Evolutionary conservation across 1,140 invertebrate genomes (phyloP).

Genomic region (Andricus grossulariae): DNA sequence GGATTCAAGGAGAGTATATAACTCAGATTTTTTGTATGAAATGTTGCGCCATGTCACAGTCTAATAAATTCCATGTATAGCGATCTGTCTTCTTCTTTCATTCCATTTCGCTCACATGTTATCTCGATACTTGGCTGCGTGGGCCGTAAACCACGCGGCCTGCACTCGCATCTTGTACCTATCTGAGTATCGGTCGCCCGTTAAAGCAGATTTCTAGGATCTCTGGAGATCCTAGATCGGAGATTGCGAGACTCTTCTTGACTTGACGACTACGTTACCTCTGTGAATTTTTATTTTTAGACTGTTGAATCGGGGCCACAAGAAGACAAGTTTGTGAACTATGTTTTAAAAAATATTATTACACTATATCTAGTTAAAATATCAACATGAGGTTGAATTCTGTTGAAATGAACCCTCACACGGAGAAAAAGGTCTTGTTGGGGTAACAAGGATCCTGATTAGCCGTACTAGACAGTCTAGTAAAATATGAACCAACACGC

Average conservation of each 20-base stretch:
- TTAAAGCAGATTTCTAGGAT: constrained; percentile 41
- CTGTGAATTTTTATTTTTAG: constrained; percentile 11
- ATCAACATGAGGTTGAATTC: too few species aligned
- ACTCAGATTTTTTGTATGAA: not conserved
- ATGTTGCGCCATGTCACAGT: constrained; percentile 40
- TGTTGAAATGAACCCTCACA: too few species aligned
- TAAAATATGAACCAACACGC: too few species aligned
- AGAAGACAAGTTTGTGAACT: not conserved
- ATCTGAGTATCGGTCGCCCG: constrained; percentile 53
- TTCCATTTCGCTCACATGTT: constrained; percentile 43
- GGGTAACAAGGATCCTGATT: too few species aligned
- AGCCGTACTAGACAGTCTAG: too few species aligned
- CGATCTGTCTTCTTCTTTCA: constrained; percentile 31
- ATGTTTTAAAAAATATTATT: not conserved
- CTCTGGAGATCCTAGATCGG: constrained; percentile 8
- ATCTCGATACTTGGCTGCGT: constrained; percentile 51
- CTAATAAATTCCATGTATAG: constrained; percentile 49
- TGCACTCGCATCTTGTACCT: constrained; percentile 47
- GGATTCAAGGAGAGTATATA: not conserved
- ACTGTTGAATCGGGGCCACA: constrained; percentile 3
- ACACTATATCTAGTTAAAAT: not conserved
- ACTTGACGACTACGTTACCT: not conserved
- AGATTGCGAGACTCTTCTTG: not conserved
- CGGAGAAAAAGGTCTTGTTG: too few species aligned
- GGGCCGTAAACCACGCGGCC: constrained; percentile 52